Percentiles rank a stretch among this genome's conserved stretches.
Evolutionary conservation across 2,888 invertebrate genomes (phyloP).

Genomic region (Lamproptera curius): DNA sequence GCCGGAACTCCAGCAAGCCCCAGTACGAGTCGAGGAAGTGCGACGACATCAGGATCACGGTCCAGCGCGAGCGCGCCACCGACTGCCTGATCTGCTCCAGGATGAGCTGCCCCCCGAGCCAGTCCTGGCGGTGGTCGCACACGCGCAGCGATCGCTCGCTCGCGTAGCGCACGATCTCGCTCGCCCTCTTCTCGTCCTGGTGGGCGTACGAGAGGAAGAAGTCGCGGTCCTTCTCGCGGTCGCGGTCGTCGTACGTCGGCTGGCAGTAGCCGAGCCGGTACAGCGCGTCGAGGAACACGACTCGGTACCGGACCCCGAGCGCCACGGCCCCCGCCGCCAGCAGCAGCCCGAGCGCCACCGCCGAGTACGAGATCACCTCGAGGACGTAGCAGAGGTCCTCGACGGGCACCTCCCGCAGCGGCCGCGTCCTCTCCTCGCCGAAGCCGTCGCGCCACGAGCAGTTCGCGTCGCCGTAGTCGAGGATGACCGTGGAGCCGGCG

Average conservation of each 20-base stretch:
- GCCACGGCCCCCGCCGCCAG: background rate
- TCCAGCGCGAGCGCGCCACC: conserved; percentile 82
- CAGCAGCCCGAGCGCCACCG: conserved; percentile 1
- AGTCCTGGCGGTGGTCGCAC: conserved; percentile 70
- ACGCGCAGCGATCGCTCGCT: conserved; percentile 73
- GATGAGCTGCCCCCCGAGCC: conserved; percentile 57
- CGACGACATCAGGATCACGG: conserved; percentile 41
- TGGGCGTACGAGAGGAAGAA: conserved; percentile 90
- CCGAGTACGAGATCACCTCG: no score
- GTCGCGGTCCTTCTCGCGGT: conserved; percentile 76
- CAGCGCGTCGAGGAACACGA: conserved; percentile 30
- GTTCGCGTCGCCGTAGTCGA: conserved; percentile 24
- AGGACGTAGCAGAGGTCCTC: no score
- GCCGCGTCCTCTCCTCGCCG: no score
- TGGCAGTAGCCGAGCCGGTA: conserved; percentile 24
- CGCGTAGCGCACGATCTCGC: conserved; percentile 82
- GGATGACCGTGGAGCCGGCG: conserved; percentile 9
- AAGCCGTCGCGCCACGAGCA: conserved; percentile 29
- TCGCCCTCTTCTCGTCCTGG: conserved; percentile 83
- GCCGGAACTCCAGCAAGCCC: conserved; percentile 83
- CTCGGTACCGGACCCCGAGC: conserved; percentile 27
- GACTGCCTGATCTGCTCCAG: conserved; percentile 84
- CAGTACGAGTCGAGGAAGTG: conserved; percentile 62
- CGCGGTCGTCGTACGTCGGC: conserved; percentile 25
- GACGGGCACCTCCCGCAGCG: no score